Conservation (phyloP, 2,113 vertebrate genomes). For the Coregonus clupeaformis region DNA sequence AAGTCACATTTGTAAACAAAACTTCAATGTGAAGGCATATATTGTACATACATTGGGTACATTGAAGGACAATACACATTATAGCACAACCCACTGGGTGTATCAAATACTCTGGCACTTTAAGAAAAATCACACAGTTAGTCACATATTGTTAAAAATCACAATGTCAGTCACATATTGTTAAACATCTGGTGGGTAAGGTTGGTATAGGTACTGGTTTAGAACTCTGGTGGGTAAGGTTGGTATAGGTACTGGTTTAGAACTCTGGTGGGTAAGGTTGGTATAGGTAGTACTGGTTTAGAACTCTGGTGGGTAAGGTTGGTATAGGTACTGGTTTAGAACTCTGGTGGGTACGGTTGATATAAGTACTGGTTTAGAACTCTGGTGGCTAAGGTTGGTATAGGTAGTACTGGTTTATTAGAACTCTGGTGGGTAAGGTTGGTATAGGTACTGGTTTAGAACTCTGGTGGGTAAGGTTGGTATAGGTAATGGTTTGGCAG, state of each 20-base stretch:
- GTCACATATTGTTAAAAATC: not conserved
- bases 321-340: not conserved
- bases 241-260: not conserved
- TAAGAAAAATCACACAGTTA: not conserved
- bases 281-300: too few species aligned
- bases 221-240: not conserved
- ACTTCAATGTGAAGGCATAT: conserved; percentile 48
- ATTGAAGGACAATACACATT: conserved; percentile 17
- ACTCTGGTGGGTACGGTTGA: not conserved
- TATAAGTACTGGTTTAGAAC: not conserved
- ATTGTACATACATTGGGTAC: conserved; percentile 28
- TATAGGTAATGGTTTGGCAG: not conserved
- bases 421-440: not conserved
- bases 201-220: too few species aligned
- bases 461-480: not conserved
- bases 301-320: not conserved
- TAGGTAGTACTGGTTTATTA: too few species aligned
- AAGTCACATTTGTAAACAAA: conserved; percentile 68
- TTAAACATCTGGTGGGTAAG: not conserved
- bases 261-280: not conserved
- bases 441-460: not conserved
- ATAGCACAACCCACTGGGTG: conserved; percentile 60
- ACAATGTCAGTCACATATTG: too few species aligned
- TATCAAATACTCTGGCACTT: conserved; percentile 82
- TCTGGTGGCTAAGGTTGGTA: not conserved